phyloP scores from a whole-genome alignment of 92 coral and sea anemone genomes.

The Siderastrea radians region DNA sequence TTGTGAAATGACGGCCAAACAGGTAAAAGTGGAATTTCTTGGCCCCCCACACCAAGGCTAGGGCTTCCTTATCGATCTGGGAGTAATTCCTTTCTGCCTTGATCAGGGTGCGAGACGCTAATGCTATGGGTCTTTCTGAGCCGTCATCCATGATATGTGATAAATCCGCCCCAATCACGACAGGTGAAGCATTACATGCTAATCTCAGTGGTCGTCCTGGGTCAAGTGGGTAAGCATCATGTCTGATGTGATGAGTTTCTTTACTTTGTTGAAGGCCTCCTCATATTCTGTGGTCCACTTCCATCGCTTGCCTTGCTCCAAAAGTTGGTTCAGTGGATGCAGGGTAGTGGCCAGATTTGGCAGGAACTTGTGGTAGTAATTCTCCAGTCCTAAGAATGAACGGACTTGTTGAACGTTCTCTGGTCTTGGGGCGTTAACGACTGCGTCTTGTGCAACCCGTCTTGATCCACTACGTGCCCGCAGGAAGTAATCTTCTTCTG shows the following conservation, averaged over 20 bases:
- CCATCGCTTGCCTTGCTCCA: slow-evolving; percentile 57
- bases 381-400: slow-evolving; percentile 64
- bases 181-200: slow-evolving; percentile 72
- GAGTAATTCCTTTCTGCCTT: slow-evolving; percentile 65
- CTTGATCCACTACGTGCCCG: slow-evolving; percentile 44
- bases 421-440: slow-evolving; percentile 58
- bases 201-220: slow-evolving; percentile 55
- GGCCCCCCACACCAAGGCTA: slow-evolving; percentile 68
- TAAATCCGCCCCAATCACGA: slow-evolving; percentile 57
- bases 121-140: background rate
- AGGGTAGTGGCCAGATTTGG: slow-evolving; percentile 68
- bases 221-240: slow-evolving; percentile 69
- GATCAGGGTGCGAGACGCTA: background rate
- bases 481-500: slow-evolving; percentile 42
- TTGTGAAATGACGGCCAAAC: slow-evolving; percentile 47
- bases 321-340: slow-evolving; percentile 61
- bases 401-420: slow-evolving; percentile 55
- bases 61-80: slow-evolving; percentile 69
- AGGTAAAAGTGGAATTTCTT: slow-evolving; percentile 52
- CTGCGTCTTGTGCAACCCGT: slow-evolving; percentile 57
- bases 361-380: slow-evolving; percentile 68
- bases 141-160: slow-evolving; percentile 44
- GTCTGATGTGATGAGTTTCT: slow-evolving; percentile 45
- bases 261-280: slow-evolving; percentile 30
- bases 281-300: slow-evolving; percentile 52